phyloP scores from a whole-genome alignment of 2,888 invertebrate species.

The Patella pellucida region DNA sequence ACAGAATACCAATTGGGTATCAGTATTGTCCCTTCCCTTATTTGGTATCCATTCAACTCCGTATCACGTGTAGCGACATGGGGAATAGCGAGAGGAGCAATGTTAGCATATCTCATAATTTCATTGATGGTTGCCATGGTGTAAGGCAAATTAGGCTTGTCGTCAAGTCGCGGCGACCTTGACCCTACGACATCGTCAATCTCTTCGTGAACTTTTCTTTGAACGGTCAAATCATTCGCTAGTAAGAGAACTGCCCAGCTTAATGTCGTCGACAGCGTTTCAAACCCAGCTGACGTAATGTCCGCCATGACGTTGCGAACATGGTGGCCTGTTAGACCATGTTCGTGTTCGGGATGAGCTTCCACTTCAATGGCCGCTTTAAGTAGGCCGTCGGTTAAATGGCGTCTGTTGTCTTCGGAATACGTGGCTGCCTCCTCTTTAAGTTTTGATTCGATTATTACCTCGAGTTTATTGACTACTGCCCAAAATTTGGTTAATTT shows the following conservation, averaged over 20 bases:
- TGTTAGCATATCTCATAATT: neutral
- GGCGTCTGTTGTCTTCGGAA: neutral
- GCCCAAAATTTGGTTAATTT: constrained; percentile 26
- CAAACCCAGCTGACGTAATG: neutral
- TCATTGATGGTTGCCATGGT: neutral
- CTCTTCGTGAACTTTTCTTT: neutral
- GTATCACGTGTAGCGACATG: neutral
- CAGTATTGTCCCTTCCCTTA: neutral
- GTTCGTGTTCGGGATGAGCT: neutral
- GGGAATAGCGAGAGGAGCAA: neutral
- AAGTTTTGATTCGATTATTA: neutral
- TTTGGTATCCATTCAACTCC: neutral
- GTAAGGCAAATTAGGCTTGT: neutral
- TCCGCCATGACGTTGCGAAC: neutral
- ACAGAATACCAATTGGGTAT: neutral
- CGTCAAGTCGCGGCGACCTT: neutral
- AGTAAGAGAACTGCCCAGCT: neutral
- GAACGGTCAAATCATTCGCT: neutral
- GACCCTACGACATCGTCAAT: neutral
- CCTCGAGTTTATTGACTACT: neutral
- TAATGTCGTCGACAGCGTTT: neutral
- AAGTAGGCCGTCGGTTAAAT: neutral
- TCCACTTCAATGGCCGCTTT: neutral
- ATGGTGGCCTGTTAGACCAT: neutral
- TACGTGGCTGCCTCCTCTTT: neutral